Conservation (phyloP, 2,888 invertebrate species). For the Tetramorium bicarinatum region DNA sequence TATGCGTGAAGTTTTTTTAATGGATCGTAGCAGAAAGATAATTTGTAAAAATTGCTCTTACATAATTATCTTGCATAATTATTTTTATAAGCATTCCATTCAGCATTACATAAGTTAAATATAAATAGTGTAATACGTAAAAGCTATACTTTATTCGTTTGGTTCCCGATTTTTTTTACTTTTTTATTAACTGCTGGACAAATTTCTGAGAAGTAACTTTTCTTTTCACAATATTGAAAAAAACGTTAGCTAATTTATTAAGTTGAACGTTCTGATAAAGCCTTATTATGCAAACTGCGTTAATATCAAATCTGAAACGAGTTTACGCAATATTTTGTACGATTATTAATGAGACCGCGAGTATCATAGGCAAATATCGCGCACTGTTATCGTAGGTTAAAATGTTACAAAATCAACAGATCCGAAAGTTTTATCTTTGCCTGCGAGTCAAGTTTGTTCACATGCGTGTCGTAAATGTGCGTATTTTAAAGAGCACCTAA, state of each 20-base stretch:
- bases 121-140: background rate
- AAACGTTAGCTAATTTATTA: slow-evolving; percentile 3
- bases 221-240: background rate
- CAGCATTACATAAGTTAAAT: background rate
- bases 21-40: background rate
- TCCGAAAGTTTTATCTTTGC: background rate
- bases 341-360: slow-evolving; percentile 4
- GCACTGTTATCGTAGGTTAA: slow-evolving; percentile 21
- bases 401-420: slow-evolving; percentile 23
- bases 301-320: background rate
- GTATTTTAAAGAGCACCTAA: slow-evolving; percentile 7
- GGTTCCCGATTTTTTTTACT: background rate
- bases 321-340: slow-evolving; percentile 12
- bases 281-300: slow-evolving; percentile 1
- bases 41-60: background rate
- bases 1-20: background rate
- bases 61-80: background rate
- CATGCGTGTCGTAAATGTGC: background rate
- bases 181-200: background rate
- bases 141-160: background rate
- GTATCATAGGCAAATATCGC: background rate
- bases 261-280: slow-evolving; percentile 5
- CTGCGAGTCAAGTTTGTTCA: slow-evolving; percentile 8
- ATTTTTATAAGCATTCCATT: slow-evolving; percentile 6
- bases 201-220: slow-evolving; percentile 8